Evolutionary conservation across 2,113 vertebrate genomes (phyloP).

Genomic region (Tychaedon coryphoeus): DNA sequence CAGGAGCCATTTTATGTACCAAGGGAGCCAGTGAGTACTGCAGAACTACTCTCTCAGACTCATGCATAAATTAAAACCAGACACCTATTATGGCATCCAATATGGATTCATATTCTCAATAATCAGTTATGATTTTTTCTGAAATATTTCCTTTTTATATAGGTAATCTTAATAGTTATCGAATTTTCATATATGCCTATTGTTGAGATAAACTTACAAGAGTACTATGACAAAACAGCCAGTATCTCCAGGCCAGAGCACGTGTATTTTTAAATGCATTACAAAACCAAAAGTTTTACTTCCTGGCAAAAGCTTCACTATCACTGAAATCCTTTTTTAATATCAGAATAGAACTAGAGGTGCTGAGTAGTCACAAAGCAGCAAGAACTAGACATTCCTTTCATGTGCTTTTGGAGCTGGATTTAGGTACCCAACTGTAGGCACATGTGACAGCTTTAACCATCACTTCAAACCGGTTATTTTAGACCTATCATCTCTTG

Average conservation of each 20-base stretch:
- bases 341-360: neutral
- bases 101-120: neutral
- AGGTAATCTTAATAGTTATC: neutral
- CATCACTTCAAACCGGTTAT: neutral
- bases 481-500: conserved; percentile 33
- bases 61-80: neutral
- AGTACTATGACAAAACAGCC: neutral
- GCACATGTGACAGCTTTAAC: neutral
- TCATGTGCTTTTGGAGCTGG: neutral
- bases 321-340: neutral
- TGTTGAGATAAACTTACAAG: neutral
- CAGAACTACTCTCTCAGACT: neutral
- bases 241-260: neutral
- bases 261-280: neutral
- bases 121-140: neutral
- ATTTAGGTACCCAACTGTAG: neutral
- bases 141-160: neutral
- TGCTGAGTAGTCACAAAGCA: neutral
- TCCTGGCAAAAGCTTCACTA: neutral
- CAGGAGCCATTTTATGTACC: neutral
- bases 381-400: neutral
- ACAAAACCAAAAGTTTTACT: neutral
- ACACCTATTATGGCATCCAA: neutral
- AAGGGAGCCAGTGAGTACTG: neutral
- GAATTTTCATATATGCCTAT: neutral